Evolutionary conservation across 2,797 vertebrate species (phyloP), one percentile per base, ranked within the genome.

Genomic region (Esox masquinongy): DNA sequence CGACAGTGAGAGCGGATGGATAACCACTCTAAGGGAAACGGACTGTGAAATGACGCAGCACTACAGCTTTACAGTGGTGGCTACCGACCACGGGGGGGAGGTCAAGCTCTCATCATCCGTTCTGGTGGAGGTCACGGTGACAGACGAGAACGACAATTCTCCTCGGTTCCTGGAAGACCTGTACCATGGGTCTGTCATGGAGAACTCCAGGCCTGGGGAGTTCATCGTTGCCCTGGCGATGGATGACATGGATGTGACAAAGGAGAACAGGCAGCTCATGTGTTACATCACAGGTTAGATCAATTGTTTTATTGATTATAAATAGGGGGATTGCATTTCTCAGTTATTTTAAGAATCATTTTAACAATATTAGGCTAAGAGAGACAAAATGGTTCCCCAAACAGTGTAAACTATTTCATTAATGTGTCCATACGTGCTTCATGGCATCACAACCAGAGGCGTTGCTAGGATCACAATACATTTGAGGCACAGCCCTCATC

Each of bases 81-180:
- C 97, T 68, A 95, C 92, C 0, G 97, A 99, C 82, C 97, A 97
- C 0, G 98, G 98, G 2, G 92, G 89, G 15, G 91, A 94, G 66
- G 73, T 92, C n/a, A 96, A 95, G 80, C 91, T 99, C 14, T 98
- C 97, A 0, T 99, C 98, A 80, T 95, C 95, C 43, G 95, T 95
- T 68, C 79, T 96, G 83, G 96, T 99, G 74, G 96, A 98, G 81
- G 97, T 99, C 76, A 95, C 92, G 0, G 87, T 99, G 74, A 95
- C 94, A 0, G 98, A 99, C n/a, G 97, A 98, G 86, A 99, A 99
- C 9, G 98, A 99, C 88, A 98, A 98, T 1, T 92, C 97, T 0
- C 97, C 98, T 0, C 92, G 77, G 68, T 99, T 99, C 85, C 93
- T 94, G 1, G 94, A 95, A 0, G 94, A 96, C 16, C 79, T 93